phyloP scores from a whole-genome alignment of 2,113 vertebrate genomes.

The Sula dactylatra region DNA sequence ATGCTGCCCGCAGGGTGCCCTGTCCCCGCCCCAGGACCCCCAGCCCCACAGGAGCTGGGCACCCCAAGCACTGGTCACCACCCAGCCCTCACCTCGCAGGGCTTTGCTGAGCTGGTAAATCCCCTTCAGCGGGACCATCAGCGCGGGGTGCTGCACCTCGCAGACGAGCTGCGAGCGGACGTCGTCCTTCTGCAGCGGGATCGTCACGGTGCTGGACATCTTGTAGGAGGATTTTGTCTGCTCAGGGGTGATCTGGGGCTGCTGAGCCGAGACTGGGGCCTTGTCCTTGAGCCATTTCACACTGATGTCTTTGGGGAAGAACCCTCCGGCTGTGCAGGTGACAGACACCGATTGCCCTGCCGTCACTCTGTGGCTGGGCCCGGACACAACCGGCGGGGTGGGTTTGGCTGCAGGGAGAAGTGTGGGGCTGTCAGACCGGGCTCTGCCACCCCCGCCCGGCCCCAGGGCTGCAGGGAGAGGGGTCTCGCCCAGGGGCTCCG shows the following conservation, averaged over 20 bases:
- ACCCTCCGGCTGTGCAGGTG: slow-evolving; percentile 27
- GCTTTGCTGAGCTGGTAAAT: neutral
- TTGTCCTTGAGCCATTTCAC: slow-evolving; percentile 38
- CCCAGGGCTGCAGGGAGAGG: neutral
- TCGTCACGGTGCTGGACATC: neutral
- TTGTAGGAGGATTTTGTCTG: neutral
- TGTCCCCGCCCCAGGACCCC: neutral
- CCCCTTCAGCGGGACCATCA: accelerated
- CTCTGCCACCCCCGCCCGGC: neutral
- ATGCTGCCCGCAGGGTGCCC: neutral
- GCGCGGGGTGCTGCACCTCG: neutral
- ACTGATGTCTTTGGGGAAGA: neutral
- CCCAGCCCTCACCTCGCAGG: slow-evolving; percentile 20
- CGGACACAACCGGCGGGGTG: neutral
- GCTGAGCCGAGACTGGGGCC: accelerated
- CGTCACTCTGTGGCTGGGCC: accelerated
- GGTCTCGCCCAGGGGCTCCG: accelerated
- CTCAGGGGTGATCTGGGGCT: accelerated
- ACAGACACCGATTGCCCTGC: neutral
- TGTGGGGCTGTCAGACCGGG: neutral
- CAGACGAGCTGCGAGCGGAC: neutral
- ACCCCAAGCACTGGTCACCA: accelerated
- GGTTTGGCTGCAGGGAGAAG: slow-evolving; percentile 3
- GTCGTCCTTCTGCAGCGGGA: neutral
- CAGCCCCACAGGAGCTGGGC: neutral